Evolutionary conservation across 2,888 invertebrate species (phyloP).

Genomic region (Drosophila longiperda): DNA sequence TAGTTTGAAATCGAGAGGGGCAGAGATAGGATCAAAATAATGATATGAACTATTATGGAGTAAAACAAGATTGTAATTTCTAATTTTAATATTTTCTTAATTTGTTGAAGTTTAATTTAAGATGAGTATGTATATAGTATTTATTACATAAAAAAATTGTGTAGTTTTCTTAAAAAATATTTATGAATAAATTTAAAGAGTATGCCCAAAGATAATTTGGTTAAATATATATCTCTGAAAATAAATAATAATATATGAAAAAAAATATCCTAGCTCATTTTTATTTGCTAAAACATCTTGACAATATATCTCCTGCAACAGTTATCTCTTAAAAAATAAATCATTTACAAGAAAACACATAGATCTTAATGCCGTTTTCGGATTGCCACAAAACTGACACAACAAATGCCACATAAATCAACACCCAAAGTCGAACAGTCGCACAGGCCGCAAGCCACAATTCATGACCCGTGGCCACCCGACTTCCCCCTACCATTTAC

Average conservation of each 20-base stretch:
- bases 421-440: conserved; percentile 45
- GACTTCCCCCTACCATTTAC: background rate
- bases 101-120: background rate
- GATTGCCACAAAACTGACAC: conserved; percentile 32
- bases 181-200: background rate
- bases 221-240: background rate
- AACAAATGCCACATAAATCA: conserved; percentile 66
- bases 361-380: conserved; percentile 23
- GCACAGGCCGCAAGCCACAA: conserved; percentile 9
- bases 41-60: background rate
- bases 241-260: background rate
- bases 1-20: background rate
- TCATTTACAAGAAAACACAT: conserved; percentile 25
- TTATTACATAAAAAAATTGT: background rate
- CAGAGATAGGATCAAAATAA: background rate
- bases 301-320: conserved; percentile 1
- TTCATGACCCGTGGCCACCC: conserved; percentile 8
- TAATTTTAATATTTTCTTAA: background rate
- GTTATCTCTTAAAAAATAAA: conserved; percentile 39
- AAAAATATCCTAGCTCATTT: background rate
- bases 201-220: background rate
- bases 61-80: background rate
- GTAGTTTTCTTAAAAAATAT: background rate
- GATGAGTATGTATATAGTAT: background rate
- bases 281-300: background rate